Evolutionary conservation across 1,140 invertebrate species (phyloP), one percentile per base, ranked within the genome.

Genomic region (Drosophila carrolli): DNA sequence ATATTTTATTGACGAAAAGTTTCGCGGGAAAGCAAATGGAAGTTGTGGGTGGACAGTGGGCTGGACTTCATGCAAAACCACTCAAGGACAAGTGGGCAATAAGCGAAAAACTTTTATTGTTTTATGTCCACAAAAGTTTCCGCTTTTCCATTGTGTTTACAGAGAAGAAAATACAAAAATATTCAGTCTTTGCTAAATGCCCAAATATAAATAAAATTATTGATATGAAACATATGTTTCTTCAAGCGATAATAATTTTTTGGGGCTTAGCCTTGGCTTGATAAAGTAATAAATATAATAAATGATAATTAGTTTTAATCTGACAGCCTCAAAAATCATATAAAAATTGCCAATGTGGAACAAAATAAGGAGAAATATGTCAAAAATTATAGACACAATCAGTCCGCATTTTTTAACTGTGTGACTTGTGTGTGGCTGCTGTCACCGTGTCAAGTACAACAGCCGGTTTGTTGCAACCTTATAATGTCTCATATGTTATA

Each of bases 91-190:
- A 89, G 84, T 84, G 77, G 84, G 77, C 80, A 89, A 89, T 83
- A 89, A 89, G 84, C 80, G 80, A 81, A 89, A 89, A 84, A 83
- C 84, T 89, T 89, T 90, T 89, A 89, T 90, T 89, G 76, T 88
- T 88, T 88, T 81, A 88, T 88, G 80, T 84, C 68, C 54, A 40
- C 37, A 59, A 73, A 89, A 89, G 44, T 81, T 32, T 32, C 29
- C 29, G 29, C 29, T 6, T 29, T 29, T 6, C 29, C 29, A 32
- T 7, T 32, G 29, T 32, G 29, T 8, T 89, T 81, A 48, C 14
- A 48, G 53, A 60, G 44, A 60, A 13, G 9, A 43, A 41, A 35
- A 38, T 9, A 54, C n/a, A 1, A 38, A 23, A 23, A 44, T 46
- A 38, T 38, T 4, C 4, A 38, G 0, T 13, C 37, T 7, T 32